A percentile compares a stretch with the other conserved stretches of the same genome.
These are phyloP conservation scores for Macroglossus sobrinus DNA, from an alignment of 2,113 vertebrate species.

Conservation along the genomic window DNA sequence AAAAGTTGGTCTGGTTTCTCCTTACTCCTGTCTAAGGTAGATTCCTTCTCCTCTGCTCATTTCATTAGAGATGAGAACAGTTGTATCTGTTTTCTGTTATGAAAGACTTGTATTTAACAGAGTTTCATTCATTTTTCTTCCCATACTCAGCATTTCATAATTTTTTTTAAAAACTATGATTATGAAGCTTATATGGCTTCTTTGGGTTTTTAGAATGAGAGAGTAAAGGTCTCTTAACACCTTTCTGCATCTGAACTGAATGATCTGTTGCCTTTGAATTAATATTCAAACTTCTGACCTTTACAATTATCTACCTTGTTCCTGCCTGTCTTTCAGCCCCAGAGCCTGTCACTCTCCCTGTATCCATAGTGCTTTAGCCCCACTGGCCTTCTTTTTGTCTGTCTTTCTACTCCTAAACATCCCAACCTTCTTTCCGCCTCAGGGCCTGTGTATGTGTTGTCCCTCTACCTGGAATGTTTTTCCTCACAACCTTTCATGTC, in stretches of 20 bases:
- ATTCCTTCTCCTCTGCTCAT: background rate
- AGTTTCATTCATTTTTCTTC: background rate
- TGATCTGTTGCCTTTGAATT: background rate
- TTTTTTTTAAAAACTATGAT: background rate
- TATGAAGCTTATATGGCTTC: background rate
- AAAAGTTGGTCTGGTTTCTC: background rate
- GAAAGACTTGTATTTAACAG: background rate
- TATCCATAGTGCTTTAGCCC: background rate
- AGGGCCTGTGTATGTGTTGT: background rate
- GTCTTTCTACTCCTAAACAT: background rate
- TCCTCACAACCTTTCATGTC: background rate
- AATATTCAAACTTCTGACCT: background rate
- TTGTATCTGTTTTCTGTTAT: background rate
- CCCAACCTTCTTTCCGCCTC: background rate
- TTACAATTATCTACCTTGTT: background rate
- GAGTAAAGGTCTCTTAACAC: background rate
- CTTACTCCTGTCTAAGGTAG: background rate
- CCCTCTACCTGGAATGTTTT: background rate
- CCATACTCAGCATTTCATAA: background rate
- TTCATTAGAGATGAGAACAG: background rate
- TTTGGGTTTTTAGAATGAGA: background rate
- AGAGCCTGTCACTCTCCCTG: background rate
- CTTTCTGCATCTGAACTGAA: background rate
- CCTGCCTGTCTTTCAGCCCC: background rate
- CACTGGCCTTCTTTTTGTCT: background rate